Percentiles rank a stretch among this genome's conserved stretches.
Conservation (phyloP, 2,797 vertebrate species). For the Poeciliopsis turneri region DNA sequence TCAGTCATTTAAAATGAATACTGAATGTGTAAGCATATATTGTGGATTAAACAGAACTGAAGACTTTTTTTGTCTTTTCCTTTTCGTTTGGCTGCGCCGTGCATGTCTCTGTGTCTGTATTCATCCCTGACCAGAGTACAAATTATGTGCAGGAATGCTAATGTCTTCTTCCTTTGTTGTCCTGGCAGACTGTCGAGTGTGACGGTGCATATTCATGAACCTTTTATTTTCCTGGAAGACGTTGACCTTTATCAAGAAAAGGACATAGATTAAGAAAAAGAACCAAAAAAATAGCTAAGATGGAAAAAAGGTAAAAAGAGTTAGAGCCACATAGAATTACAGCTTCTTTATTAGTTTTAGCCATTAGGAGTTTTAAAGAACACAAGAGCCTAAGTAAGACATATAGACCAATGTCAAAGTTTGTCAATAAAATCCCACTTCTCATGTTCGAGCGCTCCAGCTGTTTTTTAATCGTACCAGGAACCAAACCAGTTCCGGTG, state of each 20-base stretch:
- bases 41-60: neutral
- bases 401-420: neutral
- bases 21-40: neutral
- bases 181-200: slow-evolving; percentile 67
- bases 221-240: slow-evolving; percentile 54
- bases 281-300: neutral
- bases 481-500: slow-evolving; percentile 9
- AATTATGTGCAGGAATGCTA: slow-evolving; percentile 76
- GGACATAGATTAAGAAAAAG: neutral
- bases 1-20: neutral
- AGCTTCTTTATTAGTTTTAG: neutral
- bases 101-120: slow-evolving; percentile 38
- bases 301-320: slow-evolving; percentile 2
- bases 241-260: slow-evolving; percentile 62
- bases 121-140: slow-evolving; percentile 48
- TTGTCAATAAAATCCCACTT: slow-evolving; percentile 8
- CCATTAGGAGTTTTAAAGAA: neutral
- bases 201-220: slow-evolving; percentile 80
- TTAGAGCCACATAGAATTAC: neutral
- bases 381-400: neutral
- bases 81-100: neutral
- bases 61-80: neutral
- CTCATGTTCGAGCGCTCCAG: neutral
- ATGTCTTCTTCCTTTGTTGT: slow-evolving; percentile 76
- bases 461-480: slow-evolving; percentile 20